phyloP scores from a whole-genome alignment of 1,140 invertebrate genomes.

The Pemphigus obesinymphae region DNA sequence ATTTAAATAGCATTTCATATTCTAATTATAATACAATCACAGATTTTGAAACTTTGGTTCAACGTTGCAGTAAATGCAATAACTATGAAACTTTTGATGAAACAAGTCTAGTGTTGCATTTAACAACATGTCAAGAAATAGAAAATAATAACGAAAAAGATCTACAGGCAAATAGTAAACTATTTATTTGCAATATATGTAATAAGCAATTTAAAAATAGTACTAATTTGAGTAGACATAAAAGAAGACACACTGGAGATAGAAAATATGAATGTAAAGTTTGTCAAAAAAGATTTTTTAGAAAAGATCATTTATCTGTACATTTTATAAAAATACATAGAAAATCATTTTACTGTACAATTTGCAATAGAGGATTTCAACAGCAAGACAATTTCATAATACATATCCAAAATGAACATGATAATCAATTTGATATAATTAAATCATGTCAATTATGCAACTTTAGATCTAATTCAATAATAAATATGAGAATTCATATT shows the following conservation, averaged over 20 bases:
- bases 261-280: conserved; percentile 89
- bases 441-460: conserved; percentile 85
- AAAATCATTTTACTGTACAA: conserved; percentile 85
- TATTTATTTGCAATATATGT: conserved; percentile 89
- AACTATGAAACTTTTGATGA: conserved; percentile 60
- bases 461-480: conserved; percentile 80
- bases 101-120: conserved; percentile 58
- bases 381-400: conserved; percentile 85
- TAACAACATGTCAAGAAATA: conserved; percentile 55
- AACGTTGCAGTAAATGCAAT: conserved; percentile 61
- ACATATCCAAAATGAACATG: conserved; percentile 89
- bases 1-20: conserved; percentile 49
- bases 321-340: conserved; percentile 87
- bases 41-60: conserved; percentile 55
- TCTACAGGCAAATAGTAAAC: conserved; percentile 62
- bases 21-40: conserved; percentile 58
- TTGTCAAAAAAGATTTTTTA: conserved; percentile 86
- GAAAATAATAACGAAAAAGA: conserved; percentile 43
- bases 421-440: conserved; percentile 82
- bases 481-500: conserved; percentile 79
- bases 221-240: conserved; percentile 88
- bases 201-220: conserved; percentile 95
- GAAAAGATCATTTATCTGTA: conserved; percentile 88
- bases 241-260: conserved; percentile 86
- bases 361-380: conserved; percentile 83